Conservation (phyloP, 2,113 vertebrate species). For the Notarius quadriscutis region DNA sequence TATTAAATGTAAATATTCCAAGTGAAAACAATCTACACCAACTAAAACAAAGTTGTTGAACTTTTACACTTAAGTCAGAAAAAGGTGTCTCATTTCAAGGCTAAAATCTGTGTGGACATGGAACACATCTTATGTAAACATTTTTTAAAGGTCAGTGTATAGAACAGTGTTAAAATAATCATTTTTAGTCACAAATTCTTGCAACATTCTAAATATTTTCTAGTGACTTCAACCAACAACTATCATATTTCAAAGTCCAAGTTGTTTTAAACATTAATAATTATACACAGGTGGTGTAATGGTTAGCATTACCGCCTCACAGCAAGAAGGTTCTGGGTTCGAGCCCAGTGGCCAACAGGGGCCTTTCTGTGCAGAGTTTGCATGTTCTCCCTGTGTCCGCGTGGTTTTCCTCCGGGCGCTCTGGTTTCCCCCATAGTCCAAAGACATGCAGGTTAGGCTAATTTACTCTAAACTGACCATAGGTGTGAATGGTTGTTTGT, state of each 20-base stretch:
- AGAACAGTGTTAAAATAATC: neutral
- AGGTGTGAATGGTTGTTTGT: no score
- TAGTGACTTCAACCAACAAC: neutral
- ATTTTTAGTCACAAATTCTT: neutral
- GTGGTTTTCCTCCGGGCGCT: no score
- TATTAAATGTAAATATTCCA: neutral
- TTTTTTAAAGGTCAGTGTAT: neutral
- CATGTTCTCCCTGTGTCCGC: no score
- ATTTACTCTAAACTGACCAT: no score
- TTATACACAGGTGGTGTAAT: neutral
- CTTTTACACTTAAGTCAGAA: neutral
- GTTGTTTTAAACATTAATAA: neutral
- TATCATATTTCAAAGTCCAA: neutral
- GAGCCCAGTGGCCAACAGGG: no score
- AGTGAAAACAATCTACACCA: no score
- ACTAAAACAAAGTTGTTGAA: neutral
- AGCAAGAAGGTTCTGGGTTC: no score
- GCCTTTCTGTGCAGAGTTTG: no score
- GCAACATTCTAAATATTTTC: neutral
- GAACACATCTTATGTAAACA: neutral
- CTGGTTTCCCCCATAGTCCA: no score
- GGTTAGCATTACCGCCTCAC: no score
- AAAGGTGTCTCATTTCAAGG: neutral
- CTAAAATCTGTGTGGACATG: neutral
- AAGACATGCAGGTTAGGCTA: no score